Evolutionary conservation across 1,140 invertebrate species (phyloP).

Genomic region (Drosophila kohkoa): DNA sequence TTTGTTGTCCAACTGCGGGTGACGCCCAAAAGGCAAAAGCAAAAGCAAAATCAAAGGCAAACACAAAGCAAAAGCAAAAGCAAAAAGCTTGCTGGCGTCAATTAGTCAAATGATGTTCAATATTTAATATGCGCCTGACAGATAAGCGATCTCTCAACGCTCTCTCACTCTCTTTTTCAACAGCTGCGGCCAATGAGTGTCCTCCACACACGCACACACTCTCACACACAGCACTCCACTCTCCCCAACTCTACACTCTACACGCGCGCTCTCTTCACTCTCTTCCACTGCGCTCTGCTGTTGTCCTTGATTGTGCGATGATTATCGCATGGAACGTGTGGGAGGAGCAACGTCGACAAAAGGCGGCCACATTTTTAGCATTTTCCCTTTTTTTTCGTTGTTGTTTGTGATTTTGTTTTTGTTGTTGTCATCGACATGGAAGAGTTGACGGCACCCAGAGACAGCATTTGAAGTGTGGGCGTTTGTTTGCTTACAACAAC

Average conservation of each 20-base stretch:
- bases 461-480: constrained; percentile 69
- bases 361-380: constrained; percentile 74
- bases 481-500: constrained; percentile 69
- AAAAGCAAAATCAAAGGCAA: too few species aligned
- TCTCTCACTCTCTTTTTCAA: background rate
- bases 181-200: constrained; percentile 73
- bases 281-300: background rate
- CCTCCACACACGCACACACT: constrained; percentile 22
- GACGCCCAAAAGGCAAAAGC: constrained; percentile 20
- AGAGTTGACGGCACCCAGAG: constrained; percentile 63
- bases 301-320: constrained; percentile 70
- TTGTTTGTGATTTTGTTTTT: constrained; percentile 36
- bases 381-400: constrained; percentile 32
- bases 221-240: too few species aligned
- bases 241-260: background rate
- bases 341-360: constrained; percentile 72
- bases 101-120: constrained; percentile 85
- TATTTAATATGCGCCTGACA: constrained; percentile 81
- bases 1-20: constrained; percentile 54
- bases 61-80: too few species aligned
- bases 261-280: background rate
- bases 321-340: constrained; percentile 38
- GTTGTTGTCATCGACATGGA: constrained; percentile 75
- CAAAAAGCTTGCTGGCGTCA: constrained; percentile 53
- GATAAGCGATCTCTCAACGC: constrained; percentile 66